Evolutionary conservation across 2,888 invertebrate species (phyloP), one percentile per base, ranked within the genome.

Genomic region (Strigamia crassipes): DNA sequence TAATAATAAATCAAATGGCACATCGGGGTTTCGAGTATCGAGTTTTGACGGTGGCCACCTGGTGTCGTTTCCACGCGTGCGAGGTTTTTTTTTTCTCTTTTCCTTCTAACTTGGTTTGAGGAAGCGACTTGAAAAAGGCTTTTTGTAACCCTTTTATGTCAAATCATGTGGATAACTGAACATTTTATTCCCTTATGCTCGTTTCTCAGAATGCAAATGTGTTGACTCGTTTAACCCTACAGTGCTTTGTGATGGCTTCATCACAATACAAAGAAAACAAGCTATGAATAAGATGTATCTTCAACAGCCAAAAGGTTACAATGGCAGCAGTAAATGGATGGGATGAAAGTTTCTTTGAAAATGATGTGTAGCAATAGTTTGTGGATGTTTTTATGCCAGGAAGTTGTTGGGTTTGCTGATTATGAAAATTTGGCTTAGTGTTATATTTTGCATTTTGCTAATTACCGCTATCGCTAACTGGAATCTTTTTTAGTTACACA

Each of bases 11-110:
- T 73, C 73, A 73, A 73, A 27, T n/a, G 27, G 10, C 31, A 31
- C 73, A 73, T 73, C 15, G 73, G 73, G 23, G 27, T 73, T 73
- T 73, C 23, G 31, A 73, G 73, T 73, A 73, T 73, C 73, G 73
- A 73, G 73, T 73, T 73, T 73, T 73, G 73, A 31, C 23, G 73
- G 31, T 27, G 31, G n/a, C 73, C 73, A 73, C 73, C 73, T 73
- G 73, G 73, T 31, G 31, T 73, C 27, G 23, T 73, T 73, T 73
- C 73, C 73, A 73, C 73, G 73, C 27, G 9, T 18, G 56, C n/a
- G 8, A 56, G 38, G 1, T 38, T 38, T 56, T 56, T 56, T n/a
- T n/a, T n/a, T n/a, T n/a, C n/a, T n/a, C n/a, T n/a, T n/a, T 56
- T 21, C n/a, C 51, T 18, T 56, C 18, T 18, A 56, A 56, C 56